Evolutionary conservation across 2,888 invertebrate genomes (phyloP), one percentile per base, ranked within the genome.

Genomic region (Leuctra nigra): DNA sequence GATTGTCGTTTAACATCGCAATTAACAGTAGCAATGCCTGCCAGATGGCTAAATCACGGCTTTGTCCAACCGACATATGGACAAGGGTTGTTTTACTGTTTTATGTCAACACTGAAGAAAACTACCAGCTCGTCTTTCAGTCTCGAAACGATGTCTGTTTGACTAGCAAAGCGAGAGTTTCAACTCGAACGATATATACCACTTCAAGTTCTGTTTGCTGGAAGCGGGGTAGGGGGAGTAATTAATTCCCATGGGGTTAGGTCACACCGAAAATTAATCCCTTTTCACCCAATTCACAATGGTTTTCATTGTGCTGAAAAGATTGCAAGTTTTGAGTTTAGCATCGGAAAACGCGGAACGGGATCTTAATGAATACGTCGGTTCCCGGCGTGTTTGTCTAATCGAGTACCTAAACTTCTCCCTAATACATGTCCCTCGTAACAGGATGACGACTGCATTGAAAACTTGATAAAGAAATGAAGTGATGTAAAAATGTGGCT

Each of bases 211-310:
- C 24, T 47, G 47, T 47, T 47, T 47, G 47, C 25, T 11, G n/a
- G 23, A 29, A 33, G 11, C 18, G 33, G 3, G 16, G 7, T 7
- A 24, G 44, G 29, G 50, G 47, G 16, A 48, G 59, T 54, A 59
- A 59, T 59, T 59, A 56, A 56, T 53, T 56, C 59, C 48, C 53
- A 14, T 48, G 53, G 33, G 58, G 56, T 52, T 57, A 57, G 53
- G 53, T 52, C 52, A 29, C 53, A 44, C 36, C 56, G 56, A 59
- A 54, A 56, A 56, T 59, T 55, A 59, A 59, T 59, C 56, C 53
- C 59, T 53, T 58, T 59, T 56, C 56, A 48, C 53, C 23, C 18
- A 24, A 4, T 11, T 50, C 35, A 56, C 56, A 59, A 59, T 56
- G 36, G 56, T 7, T 53, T 39, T 23, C n/a, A 56, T 59, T 59